Conservation (phyloP, 2,888 invertebrate genomes). For the Doris montereyensis region DNA sequence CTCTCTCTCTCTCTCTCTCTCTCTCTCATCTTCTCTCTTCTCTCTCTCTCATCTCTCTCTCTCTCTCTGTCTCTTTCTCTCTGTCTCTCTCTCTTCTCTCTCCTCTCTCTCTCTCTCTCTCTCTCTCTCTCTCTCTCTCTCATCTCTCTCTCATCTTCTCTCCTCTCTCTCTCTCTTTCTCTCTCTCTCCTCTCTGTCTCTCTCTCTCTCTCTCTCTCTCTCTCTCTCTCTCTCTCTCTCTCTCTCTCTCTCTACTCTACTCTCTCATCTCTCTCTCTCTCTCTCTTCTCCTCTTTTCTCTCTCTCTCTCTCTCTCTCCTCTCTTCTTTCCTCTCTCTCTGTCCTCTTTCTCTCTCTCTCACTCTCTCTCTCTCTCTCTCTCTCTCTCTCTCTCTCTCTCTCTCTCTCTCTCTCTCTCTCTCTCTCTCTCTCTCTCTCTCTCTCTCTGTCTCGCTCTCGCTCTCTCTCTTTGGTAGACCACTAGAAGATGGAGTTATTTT, state of each 20-base stretch:
- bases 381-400: no score
- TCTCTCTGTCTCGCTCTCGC: no score
- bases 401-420: no score
- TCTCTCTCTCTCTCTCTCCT: background rate
- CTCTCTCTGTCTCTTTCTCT: no score
- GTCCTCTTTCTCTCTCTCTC: background rate
- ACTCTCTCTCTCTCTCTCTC: no score
- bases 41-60: no score
- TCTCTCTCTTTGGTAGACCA: no score
- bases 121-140: background rate
- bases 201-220: background rate
- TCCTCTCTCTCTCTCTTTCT: background rate
- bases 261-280: no score
- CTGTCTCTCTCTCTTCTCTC: background rate
- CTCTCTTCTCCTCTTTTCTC: background rate
- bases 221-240: background rate
- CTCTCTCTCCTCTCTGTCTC: background rate
- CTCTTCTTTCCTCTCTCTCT: background rate
- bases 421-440: no score
- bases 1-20: no score
- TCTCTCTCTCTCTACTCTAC: background rate
- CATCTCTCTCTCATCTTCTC: background rate
- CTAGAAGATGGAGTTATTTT: no score
- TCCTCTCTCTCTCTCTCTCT: background rate
- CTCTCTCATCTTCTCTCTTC: background rate